Conservation (phyloP, 2,888 invertebrate species). For the Palloptera scutellata region DNA sequence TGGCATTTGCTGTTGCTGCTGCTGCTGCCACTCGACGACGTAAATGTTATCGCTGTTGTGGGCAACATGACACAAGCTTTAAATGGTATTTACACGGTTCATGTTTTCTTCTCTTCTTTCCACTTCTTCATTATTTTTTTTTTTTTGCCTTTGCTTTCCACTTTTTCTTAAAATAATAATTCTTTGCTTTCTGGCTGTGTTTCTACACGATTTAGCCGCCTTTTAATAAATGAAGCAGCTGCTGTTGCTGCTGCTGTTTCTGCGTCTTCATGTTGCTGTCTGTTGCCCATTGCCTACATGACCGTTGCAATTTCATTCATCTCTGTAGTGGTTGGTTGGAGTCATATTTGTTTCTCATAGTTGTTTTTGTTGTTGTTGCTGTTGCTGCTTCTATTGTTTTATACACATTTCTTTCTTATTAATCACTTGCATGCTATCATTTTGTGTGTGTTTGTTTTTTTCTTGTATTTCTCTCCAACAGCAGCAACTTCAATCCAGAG, state of each 20-base stretch:
- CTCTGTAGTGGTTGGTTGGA: background rate
- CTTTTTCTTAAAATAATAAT: no score
- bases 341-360: background rate
- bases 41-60: constrained; percentile 39
- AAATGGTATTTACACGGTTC: constrained; percentile 32
- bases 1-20: constrained; percentile 15
- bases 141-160: constrained; percentile 12
- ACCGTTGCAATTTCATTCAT: background rate
- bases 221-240: constrained; percentile 26
- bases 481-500: background rate
- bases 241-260: constrained; percentile 1
- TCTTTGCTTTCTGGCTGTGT: background rate
- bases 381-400: constrained; percentile 9
- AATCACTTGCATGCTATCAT: constrained; percentile 29
- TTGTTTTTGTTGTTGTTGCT: background rate
- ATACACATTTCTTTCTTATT: constrained; percentile 30
- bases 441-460: constrained; percentile 1
- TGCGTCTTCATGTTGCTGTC: background rate
- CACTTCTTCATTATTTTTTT: constrained; percentile 16
- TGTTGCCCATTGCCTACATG: background rate
- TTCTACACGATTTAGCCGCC: constrained; percentile 15
- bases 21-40: constrained; percentile 16
- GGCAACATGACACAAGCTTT: constrained; percentile 26
- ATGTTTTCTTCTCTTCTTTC: constrained; percentile 19
- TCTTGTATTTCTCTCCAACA: no score